Percentiles rank a stretch among this genome's conserved stretches.
These are phyloP conservation scores for Microctenopoma steveboyesi DNA, from an alignment of 2,797 vertebrate genomes.

Conservation along the genomic window DNA sequence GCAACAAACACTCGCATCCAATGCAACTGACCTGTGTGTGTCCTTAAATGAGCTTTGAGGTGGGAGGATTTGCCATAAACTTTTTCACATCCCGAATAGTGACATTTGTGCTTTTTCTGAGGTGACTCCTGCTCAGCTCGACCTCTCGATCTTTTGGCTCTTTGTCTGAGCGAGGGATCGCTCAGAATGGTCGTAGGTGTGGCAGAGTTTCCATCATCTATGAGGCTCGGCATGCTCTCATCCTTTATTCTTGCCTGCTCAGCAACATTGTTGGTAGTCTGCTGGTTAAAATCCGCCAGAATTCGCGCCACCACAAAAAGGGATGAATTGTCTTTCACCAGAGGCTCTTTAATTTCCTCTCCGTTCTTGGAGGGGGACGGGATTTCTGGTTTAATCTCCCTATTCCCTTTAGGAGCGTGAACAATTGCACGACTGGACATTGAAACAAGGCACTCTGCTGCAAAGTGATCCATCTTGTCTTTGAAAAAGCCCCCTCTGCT, in stretches of 20 bases:
- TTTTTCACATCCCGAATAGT: conserved; percentile 98
- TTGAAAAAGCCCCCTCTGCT: conserved; percentile 74
- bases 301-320: conserved; percentile 96
- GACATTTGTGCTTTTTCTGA: conserved; percentile 99
- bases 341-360: conserved; percentile 86
- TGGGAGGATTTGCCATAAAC: conserved; percentile 99
- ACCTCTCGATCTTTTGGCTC: conserved; percentile 90
- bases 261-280: conserved; percentile 85
- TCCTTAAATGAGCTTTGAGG: conserved; percentile 99
- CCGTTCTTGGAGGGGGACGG: conserved; percentile 78
- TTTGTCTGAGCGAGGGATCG: conserved; percentile 93
- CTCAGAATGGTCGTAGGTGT: conserved; percentile 89
- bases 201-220: conserved; percentile 89
- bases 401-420: conserved; percentile 87
- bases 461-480: conserved; percentile 96
- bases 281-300: conserved; percentile 97
- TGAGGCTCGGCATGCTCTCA: conserved; percentile 80
- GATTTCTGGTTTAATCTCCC: conserved; percentile 83
- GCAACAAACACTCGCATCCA: conserved; percentile 58
- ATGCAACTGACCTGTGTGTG: conserved; percentile 97
- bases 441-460: conserved; percentile 99
- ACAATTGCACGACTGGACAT: conserved; percentile 97
- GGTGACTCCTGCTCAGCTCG: conserved; percentile 91
- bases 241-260: conserved; percentile 85
- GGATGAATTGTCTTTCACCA: conserved; percentile 92